Base-by-base conservation (phyloP, 1,140 invertebrate genomes). In the Megathymus violae region DNA sequence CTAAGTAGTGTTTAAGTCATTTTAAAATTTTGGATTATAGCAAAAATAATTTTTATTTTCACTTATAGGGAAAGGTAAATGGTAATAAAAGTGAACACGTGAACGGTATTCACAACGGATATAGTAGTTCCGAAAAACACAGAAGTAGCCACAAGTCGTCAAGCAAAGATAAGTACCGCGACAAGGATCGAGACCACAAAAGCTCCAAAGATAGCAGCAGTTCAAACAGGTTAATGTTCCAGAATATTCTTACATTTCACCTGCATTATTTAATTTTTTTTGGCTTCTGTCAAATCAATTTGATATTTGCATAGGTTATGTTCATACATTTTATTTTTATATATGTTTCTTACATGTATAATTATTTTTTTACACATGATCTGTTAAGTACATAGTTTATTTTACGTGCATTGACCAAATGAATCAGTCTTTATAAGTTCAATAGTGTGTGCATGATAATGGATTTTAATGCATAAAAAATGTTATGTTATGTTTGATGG, bases 101-200 rank as follows among this genome's bases (percentile, higher is more conserved):
- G 89, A 95, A 95, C 89, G 95, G 95, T 22, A 91, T 95, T 77
- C 94, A 94, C 58, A 94, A 95, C 85, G 94, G 94, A 52, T 95
- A 93, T 73, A 93, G 78, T 67, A 91, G 81, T 60, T 89, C 90
- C 10, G 93, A 93, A 10, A 94, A 94, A 70, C 94, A 94, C 67
- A 94, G 94, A 69, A 90, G 85, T 48, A 91, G 92, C 63, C 94
- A 95, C 80, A 95, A 95, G 85, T 95, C 94, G 4, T 94, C 95
- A 15, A 94, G 94, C 77, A 95, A 93, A 69, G 94, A 95, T 66
- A 94, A 94, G 80, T 93, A 95, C 67, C 90, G 93, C 64, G 92
- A 91, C 74, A 93, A 93, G 75, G 93, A 94, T 52, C 93, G 93
- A 73, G 93, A 94, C 11, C 92, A 94, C 62, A 94, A 94, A 78